A percentile compares a stretch with the other conserved stretches of the same genome.
Evolutionary conservation across 2,888 invertebrate genomes (phyloP).

Genomic region (Orthonychiurus folsomi): DNA sequence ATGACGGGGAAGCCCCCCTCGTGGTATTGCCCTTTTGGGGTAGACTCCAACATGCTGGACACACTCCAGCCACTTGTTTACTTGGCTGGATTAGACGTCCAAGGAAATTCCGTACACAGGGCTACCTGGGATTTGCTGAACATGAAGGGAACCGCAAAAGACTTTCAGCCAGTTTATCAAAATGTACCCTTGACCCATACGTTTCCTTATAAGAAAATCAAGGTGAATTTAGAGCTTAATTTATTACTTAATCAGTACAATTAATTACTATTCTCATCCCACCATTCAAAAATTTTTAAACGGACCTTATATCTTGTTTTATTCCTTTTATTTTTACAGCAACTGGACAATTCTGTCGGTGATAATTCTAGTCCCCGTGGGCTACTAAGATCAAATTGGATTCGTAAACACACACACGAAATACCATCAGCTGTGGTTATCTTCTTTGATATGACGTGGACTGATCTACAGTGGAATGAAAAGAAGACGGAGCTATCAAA

Average conservation of each 20-base stretch:
- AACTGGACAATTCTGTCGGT: conserved; percentile 30
- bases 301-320: background rate
- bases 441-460: conserved; percentile 97
- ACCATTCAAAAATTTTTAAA: background rate
- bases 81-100: conserved; percentile 75
- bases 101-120: conserved; percentile 76
- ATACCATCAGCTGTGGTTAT: conserved; percentile 88
- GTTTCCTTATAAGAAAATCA: conserved; percentile 77
- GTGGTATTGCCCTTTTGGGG: conserved; percentile 42
- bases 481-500: conserved; percentile 89
- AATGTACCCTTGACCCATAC: conserved; percentile 70
- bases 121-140: conserved; percentile 89
- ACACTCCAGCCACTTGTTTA: conserved; percentile 80
- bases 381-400: conserved; percentile 88
- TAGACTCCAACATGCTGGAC: conserved; percentile 74
- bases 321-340: background rate
- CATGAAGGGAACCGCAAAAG: conserved; percentile 68
- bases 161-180: conserved; percentile 71
- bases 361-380: conserved; percentile 94
- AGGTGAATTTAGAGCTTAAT: conserved; percentile 42
- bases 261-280: background rate
- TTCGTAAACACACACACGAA: conserved; percentile 78
- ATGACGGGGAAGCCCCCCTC: conserved; percentile 13
- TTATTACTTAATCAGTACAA: no score
- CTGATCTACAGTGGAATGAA: conserved; percentile 86